Evolutionary conservation across 2,888 invertebrate genomes (phyloP).

Genomic region (Helleia helle): DNA sequence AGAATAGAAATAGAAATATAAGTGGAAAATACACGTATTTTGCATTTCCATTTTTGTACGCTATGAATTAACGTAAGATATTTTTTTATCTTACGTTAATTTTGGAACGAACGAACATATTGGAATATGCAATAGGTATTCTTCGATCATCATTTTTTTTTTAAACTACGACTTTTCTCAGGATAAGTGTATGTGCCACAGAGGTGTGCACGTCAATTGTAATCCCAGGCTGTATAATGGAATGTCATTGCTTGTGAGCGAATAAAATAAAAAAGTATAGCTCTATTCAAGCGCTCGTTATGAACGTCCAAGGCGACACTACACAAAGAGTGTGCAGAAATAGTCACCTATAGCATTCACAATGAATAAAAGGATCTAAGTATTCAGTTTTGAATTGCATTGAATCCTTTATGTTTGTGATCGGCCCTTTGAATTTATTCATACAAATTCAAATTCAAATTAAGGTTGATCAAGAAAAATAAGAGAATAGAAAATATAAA

Average conservation of each 20-base stretch:
- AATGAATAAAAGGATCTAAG: background rate
- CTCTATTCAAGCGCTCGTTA: conserved; percentile 2
- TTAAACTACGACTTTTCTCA: too few species aligned
- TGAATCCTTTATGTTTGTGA: background rate
- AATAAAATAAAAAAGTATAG: background rate
- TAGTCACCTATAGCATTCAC: conserved; percentile 13
- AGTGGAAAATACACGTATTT: too few species aligned
- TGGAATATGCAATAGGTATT: too few species aligned
- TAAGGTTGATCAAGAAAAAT: too few species aligned
- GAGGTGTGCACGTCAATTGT: background rate
- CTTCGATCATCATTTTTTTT: too few species aligned
- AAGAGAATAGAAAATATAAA: too few species aligned
- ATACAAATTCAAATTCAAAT: background rate
- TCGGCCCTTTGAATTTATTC: background rate
- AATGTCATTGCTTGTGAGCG: background rate
- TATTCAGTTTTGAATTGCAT: background rate
- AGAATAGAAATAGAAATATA: too few species aligned
- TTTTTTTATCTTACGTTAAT: too few species aligned
- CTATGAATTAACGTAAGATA: too few species aligned
- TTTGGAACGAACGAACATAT: too few species aligned
- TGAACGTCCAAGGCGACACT: conserved; percentile 20
- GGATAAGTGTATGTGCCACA: background rate
- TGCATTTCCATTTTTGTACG: too few species aligned
- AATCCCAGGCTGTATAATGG: background rate
- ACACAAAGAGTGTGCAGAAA: conserved; percentile 22